Percentiles rank a stretch among this genome's conserved stretches.
phyloP scores from a whole-genome alignment of 2,797 vertebrate species.

The Synaphobranchus kaupii region DNA sequence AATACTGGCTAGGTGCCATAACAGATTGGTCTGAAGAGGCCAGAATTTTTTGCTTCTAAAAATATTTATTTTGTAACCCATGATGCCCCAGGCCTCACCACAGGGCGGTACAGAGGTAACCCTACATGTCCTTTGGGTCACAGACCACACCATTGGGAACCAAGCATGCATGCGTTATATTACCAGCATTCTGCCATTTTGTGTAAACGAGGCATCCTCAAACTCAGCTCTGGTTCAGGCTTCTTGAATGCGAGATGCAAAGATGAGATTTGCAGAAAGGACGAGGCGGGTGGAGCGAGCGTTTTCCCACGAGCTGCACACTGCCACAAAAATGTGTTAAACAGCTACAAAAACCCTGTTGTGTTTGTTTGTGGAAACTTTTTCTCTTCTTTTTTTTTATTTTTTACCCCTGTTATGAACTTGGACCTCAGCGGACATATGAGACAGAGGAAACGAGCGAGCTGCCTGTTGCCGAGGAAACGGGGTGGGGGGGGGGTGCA shows the following conservation, averaged over 20 bases:
- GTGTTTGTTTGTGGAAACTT: not conserved
- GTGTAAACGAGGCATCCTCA: not conserved
- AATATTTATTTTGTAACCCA: not conserved
- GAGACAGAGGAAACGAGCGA: not conserved
- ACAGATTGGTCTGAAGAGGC: not conserved
- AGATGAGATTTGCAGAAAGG: not conserved
- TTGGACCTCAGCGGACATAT: not conserved
- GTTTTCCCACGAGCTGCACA: not conserved
- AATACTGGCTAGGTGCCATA: not conserved
- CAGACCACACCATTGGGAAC: not conserved
- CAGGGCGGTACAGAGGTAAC: not conserved
- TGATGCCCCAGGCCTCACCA: not conserved
- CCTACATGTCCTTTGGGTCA: not conserved
- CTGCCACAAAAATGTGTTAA: not conserved
- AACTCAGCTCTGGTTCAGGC: not conserved
- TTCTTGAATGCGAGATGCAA: not conserved
- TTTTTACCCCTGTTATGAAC: not conserved
- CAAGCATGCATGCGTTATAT: not conserved
- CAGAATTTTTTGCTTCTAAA: not conserved
- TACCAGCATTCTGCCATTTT: not conserved
- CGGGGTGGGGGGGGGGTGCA: not conserved
- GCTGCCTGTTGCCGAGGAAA: not conserved
- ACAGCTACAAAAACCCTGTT: not conserved
- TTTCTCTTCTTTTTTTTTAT: not conserved
- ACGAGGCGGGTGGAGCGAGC: not conserved